Percentiles rank a stretch among this genome's conserved stretches.
Evolutionary conservation across 1,140 invertebrate genomes (phyloP).

Genomic region (Lethrus apterus): DNA sequence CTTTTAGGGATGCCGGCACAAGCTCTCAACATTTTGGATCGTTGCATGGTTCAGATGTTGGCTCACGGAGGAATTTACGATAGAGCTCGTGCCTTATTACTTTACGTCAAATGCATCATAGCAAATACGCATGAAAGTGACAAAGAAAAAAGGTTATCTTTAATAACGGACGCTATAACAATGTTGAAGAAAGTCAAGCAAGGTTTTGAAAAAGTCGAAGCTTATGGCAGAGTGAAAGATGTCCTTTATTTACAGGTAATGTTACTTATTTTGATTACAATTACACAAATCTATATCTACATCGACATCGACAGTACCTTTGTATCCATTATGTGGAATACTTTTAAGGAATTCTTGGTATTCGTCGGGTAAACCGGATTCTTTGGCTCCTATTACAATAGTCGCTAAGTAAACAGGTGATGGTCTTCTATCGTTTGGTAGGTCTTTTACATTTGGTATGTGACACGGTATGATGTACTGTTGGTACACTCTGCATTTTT

Average conservation of each 20-base stretch:
- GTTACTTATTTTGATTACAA: background rate
- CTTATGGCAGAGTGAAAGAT: slow-evolving; percentile 62
- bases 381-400: slow-evolving; percentile 58
- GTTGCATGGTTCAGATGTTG: slow-evolving; percentile 60
- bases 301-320: slow-evolving; percentile 37
- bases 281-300: background rate
- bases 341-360: slow-evolving; percentile 56
- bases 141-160: slow-evolving; percentile 44
- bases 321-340: slow-evolving; percentile 61
- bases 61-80: slow-evolving; percentile 77
- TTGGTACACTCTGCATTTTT: slow-evolving; percentile 61
- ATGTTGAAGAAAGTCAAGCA: slow-evolving; percentile 57
- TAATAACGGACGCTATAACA: slow-evolving; percentile 55
- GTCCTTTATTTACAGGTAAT: slow-evolving; percentile 60
- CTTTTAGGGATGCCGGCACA: slow-evolving; percentile 66
- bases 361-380: slow-evolving; percentile 58
- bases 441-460: slow-evolving; percentile 36
- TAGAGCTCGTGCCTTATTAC: slow-evolving; percentile 56
- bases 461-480: slow-evolving; percentile 45
- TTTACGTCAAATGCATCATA: slow-evolving; percentile 62
- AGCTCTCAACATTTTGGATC: slow-evolving; percentile 61
- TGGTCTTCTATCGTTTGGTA: slow-evolving; percentile 53
- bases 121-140: slow-evolving; percentile 46
- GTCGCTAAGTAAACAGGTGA: slow-evolving; percentile 62
- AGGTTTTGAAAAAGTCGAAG: slow-evolving; percentile 66